phyloP scores from a whole-genome alignment of 2,797 vertebrate species.

The Pantherophis alleghaniensis region DNA sequence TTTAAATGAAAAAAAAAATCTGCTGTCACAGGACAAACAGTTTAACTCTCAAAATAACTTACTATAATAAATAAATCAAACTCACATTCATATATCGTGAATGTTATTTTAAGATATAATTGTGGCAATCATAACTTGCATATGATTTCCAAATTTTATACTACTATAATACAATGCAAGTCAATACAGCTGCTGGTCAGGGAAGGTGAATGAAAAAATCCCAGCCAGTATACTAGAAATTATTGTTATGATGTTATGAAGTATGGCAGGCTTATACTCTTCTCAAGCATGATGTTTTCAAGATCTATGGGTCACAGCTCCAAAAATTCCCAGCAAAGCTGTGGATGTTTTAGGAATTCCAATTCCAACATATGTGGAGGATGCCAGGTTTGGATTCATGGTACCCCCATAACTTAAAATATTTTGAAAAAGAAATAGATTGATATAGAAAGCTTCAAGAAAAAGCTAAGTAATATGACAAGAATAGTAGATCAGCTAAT shows the following conservation, averaged over 20 bases:
- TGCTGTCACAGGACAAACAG: neutral
- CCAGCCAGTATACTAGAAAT: neutral
- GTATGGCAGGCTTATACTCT: neutral
- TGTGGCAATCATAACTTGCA: neutral
- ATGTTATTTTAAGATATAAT: neutral
- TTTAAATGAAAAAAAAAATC: neutral
- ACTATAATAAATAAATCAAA: neutral
- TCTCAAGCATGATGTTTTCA: neutral
- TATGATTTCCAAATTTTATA: neutral
- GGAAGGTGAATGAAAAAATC: neutral
- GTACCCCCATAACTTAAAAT: neutral
- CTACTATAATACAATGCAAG: neutral
- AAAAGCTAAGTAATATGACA: neutral
- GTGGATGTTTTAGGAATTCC: neutral
- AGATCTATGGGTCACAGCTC: neutral
- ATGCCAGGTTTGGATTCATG: neutral
- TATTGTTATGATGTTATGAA: neutral
- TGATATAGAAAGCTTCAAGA: neutral
- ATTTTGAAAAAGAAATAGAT: neutral
- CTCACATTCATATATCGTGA: neutral
- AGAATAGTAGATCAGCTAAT: neutral
- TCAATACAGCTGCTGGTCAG: neutral
- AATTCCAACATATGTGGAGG: neutral
- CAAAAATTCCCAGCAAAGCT: neutral
- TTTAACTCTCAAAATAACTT: neutral